Evolutionary conservation across 1,140 invertebrate genomes (phyloP).

Genomic region (Homalodisca vitripennis): DNA sequence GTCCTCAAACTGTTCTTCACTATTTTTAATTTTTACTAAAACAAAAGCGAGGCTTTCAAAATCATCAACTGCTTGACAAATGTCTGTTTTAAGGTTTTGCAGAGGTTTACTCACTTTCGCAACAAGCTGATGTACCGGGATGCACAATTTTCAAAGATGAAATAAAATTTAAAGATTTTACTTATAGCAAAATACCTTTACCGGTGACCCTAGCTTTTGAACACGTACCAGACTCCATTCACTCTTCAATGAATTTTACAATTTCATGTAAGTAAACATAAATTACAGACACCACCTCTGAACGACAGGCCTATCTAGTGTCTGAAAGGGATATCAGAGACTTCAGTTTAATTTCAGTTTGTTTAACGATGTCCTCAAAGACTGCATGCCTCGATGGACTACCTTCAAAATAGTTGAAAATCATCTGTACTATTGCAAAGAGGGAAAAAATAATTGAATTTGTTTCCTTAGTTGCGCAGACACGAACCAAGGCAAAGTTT

Average conservation of each 20-base stretch:
- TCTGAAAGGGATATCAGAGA: constrained; percentile 32
- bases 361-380: constrained; percentile 33
- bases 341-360: constrained; percentile 28
- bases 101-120: constrained; percentile 35
- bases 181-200: constrained; percentile 34
- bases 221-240: constrained; percentile 11
- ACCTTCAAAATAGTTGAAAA: constrained; percentile 35
- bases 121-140: constrained; percentile 34
- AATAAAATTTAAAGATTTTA: constrained; percentile 37
- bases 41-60: constrained; percentile 28
- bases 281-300: constrained; percentile 31
- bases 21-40: constrained; percentile 30
- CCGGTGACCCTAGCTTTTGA: constrained; percentile 29
- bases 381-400: constrained; percentile 35
- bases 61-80: constrained; percentile 31
- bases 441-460: no score
- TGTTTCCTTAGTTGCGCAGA: no score
- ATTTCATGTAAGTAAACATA: constrained; percentile 26
- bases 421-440: constrained; percentile 31
- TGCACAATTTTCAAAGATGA: constrained; percentile 32
- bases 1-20: constrained; percentile 24
- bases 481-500: no score
- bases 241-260: constrained; percentile 24
- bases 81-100: constrained; percentile 30
- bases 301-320: constrained; percentile 34